Percentiles rank a stretch among this genome's conserved stretches.
Evolutionary conservation across 1,140 invertebrate genomes (phyloP).

Genomic region (Drosophila tsacasi): DNA sequence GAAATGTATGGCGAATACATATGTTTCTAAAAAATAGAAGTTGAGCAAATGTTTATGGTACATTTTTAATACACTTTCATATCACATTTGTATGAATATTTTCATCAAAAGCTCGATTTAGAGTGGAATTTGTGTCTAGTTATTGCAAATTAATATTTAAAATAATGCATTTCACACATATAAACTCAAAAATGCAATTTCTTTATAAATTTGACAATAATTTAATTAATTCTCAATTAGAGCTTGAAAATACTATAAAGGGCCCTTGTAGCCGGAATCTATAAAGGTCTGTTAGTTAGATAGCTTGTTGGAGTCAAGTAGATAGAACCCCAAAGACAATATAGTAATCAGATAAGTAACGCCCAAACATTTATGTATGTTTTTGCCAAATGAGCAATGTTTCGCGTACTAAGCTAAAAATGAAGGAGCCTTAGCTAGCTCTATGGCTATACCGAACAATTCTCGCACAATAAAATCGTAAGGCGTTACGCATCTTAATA

Average conservation of each 20-base stretch:
- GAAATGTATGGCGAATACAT: background rate
- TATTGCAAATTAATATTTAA: background rate
- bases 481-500: background rate
- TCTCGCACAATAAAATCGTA: background rate
- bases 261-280: conserved; percentile 10
- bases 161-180: background rate
- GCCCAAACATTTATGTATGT: background rate
- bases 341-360: conserved; percentile 1
- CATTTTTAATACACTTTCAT: background rate
- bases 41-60: background rate
- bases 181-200: background rate
- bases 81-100: background rate
- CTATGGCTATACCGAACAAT: background rate
- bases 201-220: conserved; percentile 21
- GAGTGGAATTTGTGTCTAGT: background rate
- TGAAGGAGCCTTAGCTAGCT: background rate
- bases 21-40: too few species aligned
- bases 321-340: conserved; percentile 8
- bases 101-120: background rate
- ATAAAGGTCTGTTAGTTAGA: background rate
- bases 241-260: conserved; percentile 9
- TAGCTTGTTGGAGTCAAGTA: conserved; percentile 26
- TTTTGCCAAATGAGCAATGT: background rate
- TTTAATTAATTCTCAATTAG: background rate
- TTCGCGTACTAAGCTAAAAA: background rate